Evolutionary conservation across 2,113 vertebrate species (phyloP).

Genomic region (Isichthys henryi): DNA sequence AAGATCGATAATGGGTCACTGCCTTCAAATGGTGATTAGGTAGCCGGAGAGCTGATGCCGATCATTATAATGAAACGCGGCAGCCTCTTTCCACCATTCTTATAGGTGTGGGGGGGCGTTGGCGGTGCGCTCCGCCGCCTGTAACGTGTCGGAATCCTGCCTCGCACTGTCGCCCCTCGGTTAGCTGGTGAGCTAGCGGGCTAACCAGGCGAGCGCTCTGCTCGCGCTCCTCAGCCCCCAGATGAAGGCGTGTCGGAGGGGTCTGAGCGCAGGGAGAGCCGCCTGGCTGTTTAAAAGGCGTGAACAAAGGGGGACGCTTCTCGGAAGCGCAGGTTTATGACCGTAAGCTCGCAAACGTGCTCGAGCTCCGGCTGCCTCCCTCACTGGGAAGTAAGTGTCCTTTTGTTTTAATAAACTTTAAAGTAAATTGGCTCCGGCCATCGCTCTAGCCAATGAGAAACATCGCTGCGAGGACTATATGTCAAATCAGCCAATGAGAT

Average conservation of each 20-base stretch:
- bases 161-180: neutral
- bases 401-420: constrained; percentile 3
- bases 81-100: neutral
- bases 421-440: neutral
- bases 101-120: neutral
- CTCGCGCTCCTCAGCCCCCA: neutral
- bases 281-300: neutral
- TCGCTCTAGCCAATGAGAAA: neutral
- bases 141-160: neutral
- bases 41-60: neutral
- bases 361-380: neutral
- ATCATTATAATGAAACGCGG: neutral
- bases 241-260: neutral
- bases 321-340: neutral
- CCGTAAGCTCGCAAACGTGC: neutral
- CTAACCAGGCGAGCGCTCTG: neutral
- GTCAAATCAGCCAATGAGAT: neutral
- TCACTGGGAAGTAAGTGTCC: neutral
- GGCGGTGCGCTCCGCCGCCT: neutral
- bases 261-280: neutral
- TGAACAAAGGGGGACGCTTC: neutral
- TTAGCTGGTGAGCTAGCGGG: neutral
- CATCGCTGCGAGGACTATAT: neutral
- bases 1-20: neutral
- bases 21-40: neutral